These are phyloP conservation scores for Agrilus planipennis DNA, from an alignment of 1,140 invertebrate genomes.

Conservation along the genomic window DNA sequence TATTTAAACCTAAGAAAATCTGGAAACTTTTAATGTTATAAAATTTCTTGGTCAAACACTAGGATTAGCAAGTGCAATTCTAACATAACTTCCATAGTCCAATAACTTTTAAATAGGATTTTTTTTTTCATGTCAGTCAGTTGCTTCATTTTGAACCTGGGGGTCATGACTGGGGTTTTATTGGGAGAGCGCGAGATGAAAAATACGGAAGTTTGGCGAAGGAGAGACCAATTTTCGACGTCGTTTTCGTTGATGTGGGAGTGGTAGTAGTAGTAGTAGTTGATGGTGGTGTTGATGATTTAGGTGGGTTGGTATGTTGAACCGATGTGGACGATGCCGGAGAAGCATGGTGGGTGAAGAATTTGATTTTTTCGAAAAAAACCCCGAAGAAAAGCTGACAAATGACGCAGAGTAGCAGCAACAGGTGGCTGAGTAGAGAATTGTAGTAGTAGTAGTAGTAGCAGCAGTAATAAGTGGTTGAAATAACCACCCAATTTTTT, in stretches of 20 bases:
- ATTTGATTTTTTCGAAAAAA: conserved; percentile 9
- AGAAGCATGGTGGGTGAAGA: too few relatives aligned
- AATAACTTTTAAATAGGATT: conserved; percentile 6
- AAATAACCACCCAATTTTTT: too few relatives aligned
- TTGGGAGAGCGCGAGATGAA: not conserved
- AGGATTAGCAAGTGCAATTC: too few relatives aligned
- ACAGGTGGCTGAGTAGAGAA: not conserved
- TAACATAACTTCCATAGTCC: not conserved
- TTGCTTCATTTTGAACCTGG: conserved; percentile 1
- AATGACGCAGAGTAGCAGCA: conserved; percentile 11
- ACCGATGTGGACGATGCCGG: conserved; percentile 3
- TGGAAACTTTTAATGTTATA: too few relatives aligned
- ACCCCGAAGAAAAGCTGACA: conserved; percentile 14
- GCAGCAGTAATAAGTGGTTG: conserved; percentile 18
- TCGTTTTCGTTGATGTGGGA: not conserved
- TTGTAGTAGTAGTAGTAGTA: conserved; percentile 20
- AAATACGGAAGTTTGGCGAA: not conserved
- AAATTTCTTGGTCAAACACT: too few relatives aligned
- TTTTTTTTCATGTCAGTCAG: conserved; percentile 11
- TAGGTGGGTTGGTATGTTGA: conserved; percentile 6
- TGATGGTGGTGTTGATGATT: too few relatives aligned
- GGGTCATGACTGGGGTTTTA: conserved; percentile 1
- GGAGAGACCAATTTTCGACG: not conserved
- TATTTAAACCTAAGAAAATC: too few relatives aligned
- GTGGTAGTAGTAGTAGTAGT: too few relatives aligned